A percentile compares a stretch with the other conserved stretches of the same genome.
Conservation (phyloP, 2,113 vertebrate genomes). For the Anarhynchus alexandrinus region DNA sequence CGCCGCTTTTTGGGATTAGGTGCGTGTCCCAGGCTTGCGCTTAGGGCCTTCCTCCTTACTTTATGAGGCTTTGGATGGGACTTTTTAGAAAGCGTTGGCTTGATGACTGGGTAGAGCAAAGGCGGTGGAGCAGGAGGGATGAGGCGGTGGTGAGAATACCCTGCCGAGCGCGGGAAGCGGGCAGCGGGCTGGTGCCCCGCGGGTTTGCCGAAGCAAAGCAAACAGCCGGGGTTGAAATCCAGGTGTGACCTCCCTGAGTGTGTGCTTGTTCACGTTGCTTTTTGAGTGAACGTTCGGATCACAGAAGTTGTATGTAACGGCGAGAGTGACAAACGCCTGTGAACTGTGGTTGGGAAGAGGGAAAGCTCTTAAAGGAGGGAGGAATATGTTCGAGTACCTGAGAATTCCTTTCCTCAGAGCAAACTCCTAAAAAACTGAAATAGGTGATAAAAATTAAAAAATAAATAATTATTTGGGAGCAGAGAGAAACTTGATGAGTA, state of each 20-base stretch:
- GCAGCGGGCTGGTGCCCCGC: neutral
- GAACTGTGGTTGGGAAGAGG: neutral
- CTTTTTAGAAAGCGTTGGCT: neutral
- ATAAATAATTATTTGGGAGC: neutral
- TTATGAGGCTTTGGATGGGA: neutral
- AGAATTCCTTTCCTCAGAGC: neutral
- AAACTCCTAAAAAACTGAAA: neutral
- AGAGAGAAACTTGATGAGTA: neutral
- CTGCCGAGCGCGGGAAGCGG: fast-evolving
- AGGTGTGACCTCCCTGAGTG: neutral
- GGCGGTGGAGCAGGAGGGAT: neutral
- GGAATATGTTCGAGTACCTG: neutral
- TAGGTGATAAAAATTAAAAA: neutral
- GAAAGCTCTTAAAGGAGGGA: neutral
- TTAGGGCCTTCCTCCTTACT: neutral
- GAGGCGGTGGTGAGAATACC: neutral
- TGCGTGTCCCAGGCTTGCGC: neutral
- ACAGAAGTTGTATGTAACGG: neutral
- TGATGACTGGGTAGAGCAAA: neutral
- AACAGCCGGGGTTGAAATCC: neutral
- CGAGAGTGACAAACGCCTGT: neutral
- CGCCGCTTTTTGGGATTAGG: neutral
- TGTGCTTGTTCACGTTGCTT: neutral
- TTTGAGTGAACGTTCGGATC: neutral
- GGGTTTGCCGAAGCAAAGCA: neutral